Base-by-base conservation (phyloP, 2,797 vertebrate species). In the Odontamblyopus rebecca region DNA sequence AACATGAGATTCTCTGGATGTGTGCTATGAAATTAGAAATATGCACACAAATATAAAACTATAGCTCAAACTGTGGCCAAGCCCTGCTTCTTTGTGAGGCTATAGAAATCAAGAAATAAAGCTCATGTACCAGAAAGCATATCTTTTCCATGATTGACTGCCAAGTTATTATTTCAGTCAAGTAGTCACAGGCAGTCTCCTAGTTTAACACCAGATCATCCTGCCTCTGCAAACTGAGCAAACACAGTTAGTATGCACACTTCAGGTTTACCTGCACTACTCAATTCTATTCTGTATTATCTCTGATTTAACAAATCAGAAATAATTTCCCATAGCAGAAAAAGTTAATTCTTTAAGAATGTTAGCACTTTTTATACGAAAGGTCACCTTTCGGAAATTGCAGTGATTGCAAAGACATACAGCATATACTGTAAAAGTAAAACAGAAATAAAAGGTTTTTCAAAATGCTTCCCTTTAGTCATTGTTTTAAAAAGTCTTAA, bases 401-500 rank as follows among this genome's bases (percentile, higher is more conserved):
- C 79, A 41, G 56, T 79, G 54, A 57, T 23, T 77, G 83, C 79
- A 86, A 87, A 78, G 76, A 82, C 75, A 79, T 67, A 74, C 76
- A 82, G 9, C 26, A 59, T 23, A 30, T 60, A 60, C 13, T 60
- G 12, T 60, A 60, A 60, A 60, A 18, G 26, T 30, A 29, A 60
- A 26, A 30, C 84, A 87, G 69, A 81, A 88, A 86, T 85, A 67
- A 80, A 87, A 87, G 83, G 69, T 27, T 63, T 13, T 19, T 11
- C 38, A 69, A 83, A 77, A 80, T 44, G 38, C 68, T 81, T 88
- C 85, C 78, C 81, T 79, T 90, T 69, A 89, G 26, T 79, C 59
- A 78, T 80, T 54, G n/a, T 76, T 26, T 74, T 82, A 82, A 89
- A 48, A 85, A 86, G 82, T 85, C 83, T 79, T 81, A 61, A 53